Base-by-base conservation (phyloP, 1,140 invertebrate genomes). In the Drosophila tropicalis region DNA sequence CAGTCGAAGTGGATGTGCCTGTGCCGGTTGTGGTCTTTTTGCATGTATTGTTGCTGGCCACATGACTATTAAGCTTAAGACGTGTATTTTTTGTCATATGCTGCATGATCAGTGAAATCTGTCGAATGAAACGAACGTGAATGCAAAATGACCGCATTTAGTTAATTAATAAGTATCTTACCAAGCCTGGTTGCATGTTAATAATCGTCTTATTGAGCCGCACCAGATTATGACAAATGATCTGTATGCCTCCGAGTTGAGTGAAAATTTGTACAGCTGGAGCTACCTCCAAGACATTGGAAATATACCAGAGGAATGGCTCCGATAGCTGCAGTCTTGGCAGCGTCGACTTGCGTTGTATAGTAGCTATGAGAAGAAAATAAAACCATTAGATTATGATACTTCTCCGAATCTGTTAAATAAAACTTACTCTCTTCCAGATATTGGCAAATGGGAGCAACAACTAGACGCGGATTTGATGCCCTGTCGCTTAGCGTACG, bases 401-500 rank as follows among this genome's bases (percentile, higher is more conserved):
- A 41, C 12, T 10, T 9, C 4, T n/a, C 6, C 1, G 1, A 40
- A 13, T 29, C 39, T 7, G 0, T 6, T 39, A 19, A 51, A 9
- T 60, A 65, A 65, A 51, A 40, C 94, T 93, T 92, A 95, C 95
- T 93, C 12, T 94, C 94, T 62, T 94, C 94, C 10, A 97, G 93
- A 91, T 96, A 98, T 57, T 95, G 94, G 70, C 96, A 94, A 32
- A 97, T 93, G 0, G 96, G 96, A 76, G 95, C 94, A 51, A 97
- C 94, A 78, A 97, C 94, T 15, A 96, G 92, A 29, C 94, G 94
- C 9, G 95, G 95, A 85, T 95, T 94, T 12, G 96, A 95, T 2
- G 96, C 94, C 79, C 96, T 95, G 39, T 94, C 93, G 10, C 95
- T 95, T 10, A 98, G 92, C 0, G 95, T 95, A 1, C 95, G 94